Base-by-base conservation (phyloP, 2,888 invertebrate species). In the Drosophila setosimentum region DNA sequence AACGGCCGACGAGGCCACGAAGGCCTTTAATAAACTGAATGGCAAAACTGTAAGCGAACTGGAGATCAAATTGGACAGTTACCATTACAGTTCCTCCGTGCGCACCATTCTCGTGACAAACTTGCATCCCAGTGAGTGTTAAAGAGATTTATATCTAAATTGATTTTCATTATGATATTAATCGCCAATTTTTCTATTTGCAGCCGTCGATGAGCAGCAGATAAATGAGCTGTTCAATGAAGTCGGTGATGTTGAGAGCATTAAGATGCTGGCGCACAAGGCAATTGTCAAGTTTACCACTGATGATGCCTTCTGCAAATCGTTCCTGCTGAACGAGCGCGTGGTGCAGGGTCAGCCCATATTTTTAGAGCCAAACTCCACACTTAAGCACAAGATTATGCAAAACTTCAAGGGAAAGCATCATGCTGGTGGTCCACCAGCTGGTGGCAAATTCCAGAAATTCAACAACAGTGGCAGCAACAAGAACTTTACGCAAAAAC, bases 331-430 rank as follows among this genome's bases (percentile, higher is more conserved):
- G 0, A 91, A 91, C 57, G 91, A 92, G 33, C 54, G 63, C 0
- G 0, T 51, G 0, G 1, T 92, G 0, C 57, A 71, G 2, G 83
- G 82, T 16, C 73, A 81, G 16, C 74, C 79, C 5, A 69, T 92
- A 2, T 92, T 92, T 53, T 6, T 92, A 5, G 87, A 92, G 72
- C 91, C 91, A 11, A 82, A 84, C 61, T 92, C 91, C 0, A n/a
- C 59, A 0, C 62, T 81, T 0, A 92, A 91, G 40, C 49, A 75
- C 13, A 61, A 60, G 27, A 0, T 78, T 0, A 0, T 77, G 4
- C 60, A 63, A 5, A 51, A 16, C 11, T 16, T 21, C 66, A 21
- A 51, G 16, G 54, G 60, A n/a, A 48, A 48, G 24, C 35, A 45
- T 18, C 40, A 48, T 11, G 29, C 10, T 8, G 18, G 10, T 37